These are phyloP conservation scores for Nemopilema nomurai DNA, from an alignment of 30 jellyfish, hydroid and myxozoan species.

Conservation along the genomic window DNA sequence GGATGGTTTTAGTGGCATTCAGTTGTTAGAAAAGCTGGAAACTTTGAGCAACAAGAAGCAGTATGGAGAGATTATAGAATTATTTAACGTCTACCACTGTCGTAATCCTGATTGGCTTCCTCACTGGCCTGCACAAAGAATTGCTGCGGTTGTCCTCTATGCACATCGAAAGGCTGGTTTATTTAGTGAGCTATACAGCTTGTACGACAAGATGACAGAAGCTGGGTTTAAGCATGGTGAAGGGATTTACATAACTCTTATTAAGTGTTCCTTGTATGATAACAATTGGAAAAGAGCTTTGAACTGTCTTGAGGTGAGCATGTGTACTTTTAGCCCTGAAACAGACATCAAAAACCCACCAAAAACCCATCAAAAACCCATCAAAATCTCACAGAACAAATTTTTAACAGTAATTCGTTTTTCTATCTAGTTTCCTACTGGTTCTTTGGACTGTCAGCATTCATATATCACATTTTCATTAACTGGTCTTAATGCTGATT, in stretches of 20 bases:
- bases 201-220: slow-evolving; percentile 1
- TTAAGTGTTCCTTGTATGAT: slow-evolving; percentile 31
- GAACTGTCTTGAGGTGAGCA: neutral
- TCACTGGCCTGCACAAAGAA: slow-evolving; percentile 69
- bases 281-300: slow-evolving; percentile 22
- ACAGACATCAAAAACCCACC: too few species aligned
- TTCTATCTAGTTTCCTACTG: too few species aligned
- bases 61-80: neutral
- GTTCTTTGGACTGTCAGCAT: neutral
- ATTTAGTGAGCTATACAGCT: neutral
- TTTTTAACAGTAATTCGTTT: too few species aligned
- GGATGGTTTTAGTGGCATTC: neutral
- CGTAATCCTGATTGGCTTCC: slow-evolving; percentile 53
- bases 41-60: slow-evolving; percentile 10
- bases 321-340: too few species aligned
- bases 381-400: too few species aligned
- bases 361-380: too few species aligned
- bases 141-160: slow-evolving; percentile 41
- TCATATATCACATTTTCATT: too few species aligned
- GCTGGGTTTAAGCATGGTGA: slow-evolving; percentile 59
- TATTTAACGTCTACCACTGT: slow-evolving; percentile 19
- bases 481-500: too few species aligned
- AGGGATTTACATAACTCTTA: slow-evolving; percentile 50
- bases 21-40: slow-evolving; percentile 19
- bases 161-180: slow-evolving; percentile 26